phyloP scores from a whole-genome alignment of 2,113 vertebrate species.

The Clarias magur region DNA sequence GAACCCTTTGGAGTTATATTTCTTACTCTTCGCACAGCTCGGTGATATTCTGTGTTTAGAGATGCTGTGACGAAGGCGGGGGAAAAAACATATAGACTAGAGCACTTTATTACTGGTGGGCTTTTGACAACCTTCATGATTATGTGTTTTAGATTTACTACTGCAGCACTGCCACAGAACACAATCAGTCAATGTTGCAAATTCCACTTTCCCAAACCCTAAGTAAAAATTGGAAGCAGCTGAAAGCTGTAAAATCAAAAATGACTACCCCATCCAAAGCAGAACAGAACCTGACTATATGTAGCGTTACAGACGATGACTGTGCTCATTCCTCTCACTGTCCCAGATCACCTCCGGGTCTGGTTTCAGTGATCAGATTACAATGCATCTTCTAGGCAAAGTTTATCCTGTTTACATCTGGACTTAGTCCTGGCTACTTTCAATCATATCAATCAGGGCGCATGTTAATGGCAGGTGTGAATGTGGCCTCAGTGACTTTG shows the following conservation, averaged over 20 bases:
- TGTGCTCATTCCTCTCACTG: neutral
- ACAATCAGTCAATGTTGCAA: neutral
- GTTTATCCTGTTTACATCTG: neutral
- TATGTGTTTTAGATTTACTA: neutral
- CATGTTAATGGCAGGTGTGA: neutral
- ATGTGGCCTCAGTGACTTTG: neutral
- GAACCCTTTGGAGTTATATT: neutral
- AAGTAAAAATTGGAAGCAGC: neutral
- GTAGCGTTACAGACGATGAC: neutral
- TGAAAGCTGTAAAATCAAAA: neutral
- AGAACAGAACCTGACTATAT: neutral
- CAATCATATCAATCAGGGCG: neutral
- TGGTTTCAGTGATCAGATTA: neutral
- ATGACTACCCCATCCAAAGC: neutral
- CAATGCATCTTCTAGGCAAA: neutral
- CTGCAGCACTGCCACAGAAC: neutral
- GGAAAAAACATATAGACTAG: neutral
- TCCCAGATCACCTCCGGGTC: neutral
- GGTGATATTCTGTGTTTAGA: neutral
- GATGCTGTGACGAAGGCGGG: neutral
- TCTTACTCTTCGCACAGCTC: neutral
- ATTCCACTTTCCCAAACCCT: neutral
- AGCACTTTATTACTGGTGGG: neutral
- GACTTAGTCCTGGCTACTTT: neutral
- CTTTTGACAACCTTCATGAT: neutral